A percentile compares a stretch with the other conserved stretches of the same genome.
Evolutionary conservation across 2,113 vertebrate species (phyloP).

Genomic region (Muntiacus reevesi): DNA sequence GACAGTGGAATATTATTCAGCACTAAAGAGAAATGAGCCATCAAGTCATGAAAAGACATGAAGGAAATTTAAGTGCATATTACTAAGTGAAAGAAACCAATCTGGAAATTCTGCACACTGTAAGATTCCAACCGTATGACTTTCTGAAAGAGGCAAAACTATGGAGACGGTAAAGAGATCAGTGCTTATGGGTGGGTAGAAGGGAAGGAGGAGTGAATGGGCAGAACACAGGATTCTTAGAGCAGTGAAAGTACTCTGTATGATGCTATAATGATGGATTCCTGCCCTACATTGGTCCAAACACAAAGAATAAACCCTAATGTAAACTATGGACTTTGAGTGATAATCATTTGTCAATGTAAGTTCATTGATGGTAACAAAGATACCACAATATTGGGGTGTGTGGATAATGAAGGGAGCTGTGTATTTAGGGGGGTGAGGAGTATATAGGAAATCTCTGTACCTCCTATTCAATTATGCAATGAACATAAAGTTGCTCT

Average conservation of each 20-base stretch:
- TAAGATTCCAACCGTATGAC: background rate
- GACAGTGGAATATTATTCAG: background rate
- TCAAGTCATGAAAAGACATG: background rate
- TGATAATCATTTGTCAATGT: too few species aligned
- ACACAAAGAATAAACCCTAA: background rate
- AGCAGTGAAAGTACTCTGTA: too few species aligned
- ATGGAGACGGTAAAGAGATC: background rate
- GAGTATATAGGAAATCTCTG: background rate
- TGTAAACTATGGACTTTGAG: background rate
- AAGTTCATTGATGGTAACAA: background rate
- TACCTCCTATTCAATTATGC: background rate
- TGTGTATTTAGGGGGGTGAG: background rate
- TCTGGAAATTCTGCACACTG: background rate
- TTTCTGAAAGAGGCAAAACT: background rate
- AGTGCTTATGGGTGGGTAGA: too few species aligned
- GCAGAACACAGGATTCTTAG: background rate
- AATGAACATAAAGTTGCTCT: background rate
- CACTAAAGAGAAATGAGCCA: background rate
- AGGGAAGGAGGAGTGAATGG: background rate
- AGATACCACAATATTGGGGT: background rate
- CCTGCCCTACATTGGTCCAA: background rate
- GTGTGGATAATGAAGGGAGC: background rate
- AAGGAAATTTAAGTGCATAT: background rate
- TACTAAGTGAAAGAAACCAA: background rate
- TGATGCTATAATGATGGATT: background rate